phyloP scores from a whole-genome alignment of 2,888 invertebrate genomes.

The Limenitis camilla region DNA sequence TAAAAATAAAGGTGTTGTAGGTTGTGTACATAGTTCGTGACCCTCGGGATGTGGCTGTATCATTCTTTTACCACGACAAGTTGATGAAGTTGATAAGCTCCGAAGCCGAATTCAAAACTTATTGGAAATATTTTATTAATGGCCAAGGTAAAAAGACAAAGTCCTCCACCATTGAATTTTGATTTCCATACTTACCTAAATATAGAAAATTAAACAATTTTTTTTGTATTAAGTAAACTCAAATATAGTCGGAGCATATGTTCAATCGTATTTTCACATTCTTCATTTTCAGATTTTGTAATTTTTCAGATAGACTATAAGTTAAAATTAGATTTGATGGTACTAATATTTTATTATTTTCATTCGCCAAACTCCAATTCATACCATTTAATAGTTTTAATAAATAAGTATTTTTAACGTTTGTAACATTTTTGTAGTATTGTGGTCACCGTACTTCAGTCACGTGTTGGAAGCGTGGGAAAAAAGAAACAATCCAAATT shows the following conservation, averaged over 20 bases:
- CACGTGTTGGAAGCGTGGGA: constrained; percentile 81
- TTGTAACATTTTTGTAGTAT: constrained; percentile 44
- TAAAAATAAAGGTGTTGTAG: too few species aligned
- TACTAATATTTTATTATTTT: too few species aligned
- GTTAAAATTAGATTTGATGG: too few species aligned
- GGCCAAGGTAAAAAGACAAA: constrained; percentile 72
- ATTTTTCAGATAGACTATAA: too few species aligned
- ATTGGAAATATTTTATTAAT: constrained; percentile 77
- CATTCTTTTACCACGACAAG: constrained; percentile 68
- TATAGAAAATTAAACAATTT: too few species aligned
- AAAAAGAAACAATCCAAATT: constrained; percentile 76
- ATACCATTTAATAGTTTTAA: too few species aligned
- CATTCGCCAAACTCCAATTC: too few species aligned
- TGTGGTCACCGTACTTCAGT: constrained; percentile 78
- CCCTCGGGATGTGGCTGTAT: constrained; percentile 86
- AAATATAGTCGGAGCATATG: too few species aligned
- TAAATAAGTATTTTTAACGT: too few species aligned
- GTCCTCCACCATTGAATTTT: constrained; percentile 1
- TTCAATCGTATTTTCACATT: too few species aligned
- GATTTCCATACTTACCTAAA: background rate
- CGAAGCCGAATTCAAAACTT: constrained; percentile 74
- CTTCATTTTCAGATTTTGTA: too few species aligned
- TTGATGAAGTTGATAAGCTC: constrained; percentile 68
- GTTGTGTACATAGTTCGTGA: constrained; percentile 83
- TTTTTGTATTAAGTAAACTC: too few species aligned